Base-by-base conservation (phyloP, 2,888 invertebrate species). In the Noctua janthe region DNA sequence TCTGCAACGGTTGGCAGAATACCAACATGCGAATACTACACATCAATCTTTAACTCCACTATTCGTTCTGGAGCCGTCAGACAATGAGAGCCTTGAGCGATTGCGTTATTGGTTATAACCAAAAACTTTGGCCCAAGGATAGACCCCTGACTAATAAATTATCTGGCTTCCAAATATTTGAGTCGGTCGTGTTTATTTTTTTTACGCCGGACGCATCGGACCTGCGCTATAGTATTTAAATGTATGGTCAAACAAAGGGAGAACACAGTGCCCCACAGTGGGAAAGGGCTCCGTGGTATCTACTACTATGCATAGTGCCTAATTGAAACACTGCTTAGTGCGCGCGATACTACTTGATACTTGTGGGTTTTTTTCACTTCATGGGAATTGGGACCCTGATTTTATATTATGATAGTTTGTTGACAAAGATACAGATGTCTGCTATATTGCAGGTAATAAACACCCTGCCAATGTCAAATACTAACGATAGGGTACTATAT, bases 221-320 rank as follows among this genome's bases (percentile, higher is more conserved):
- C 91, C 92, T 92, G 91, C 91, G 90, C 92, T 91, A 89, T 93
- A 93, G 93, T 95, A 96, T 96, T 96, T 95, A 95, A 96, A 96
- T 96, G 95, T 96, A 94, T 96, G 93, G 94, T 93, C 96, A 96
- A 97, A 97, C 96, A 97, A 96, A 95, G 94, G 95, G 93, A 93
- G 91, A 89, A 91, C 91, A 93, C 91, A 92, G 93, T 90, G 91
- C 82, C 89, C 90, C 87, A 90, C 93, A 92, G 94, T 94, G 95
- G 95, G 95, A 95, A 95, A 95, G 95, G 93, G 93, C 92, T 87
- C 91, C 91, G 91, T 90, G 90, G 92, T 91, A 88, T 92, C 94
- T 91, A 92, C 94, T 92, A 92, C 94, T 94, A 94, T 94, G 94
- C 92, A 92, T 94, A 91, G 94, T 92, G 93, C 94, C 95, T 97